Evolutionary conservation across 2,113 vertebrate species (phyloP), one percentile per base, ranked within the genome.

Genomic region (Empidonax alnorum): DNA sequence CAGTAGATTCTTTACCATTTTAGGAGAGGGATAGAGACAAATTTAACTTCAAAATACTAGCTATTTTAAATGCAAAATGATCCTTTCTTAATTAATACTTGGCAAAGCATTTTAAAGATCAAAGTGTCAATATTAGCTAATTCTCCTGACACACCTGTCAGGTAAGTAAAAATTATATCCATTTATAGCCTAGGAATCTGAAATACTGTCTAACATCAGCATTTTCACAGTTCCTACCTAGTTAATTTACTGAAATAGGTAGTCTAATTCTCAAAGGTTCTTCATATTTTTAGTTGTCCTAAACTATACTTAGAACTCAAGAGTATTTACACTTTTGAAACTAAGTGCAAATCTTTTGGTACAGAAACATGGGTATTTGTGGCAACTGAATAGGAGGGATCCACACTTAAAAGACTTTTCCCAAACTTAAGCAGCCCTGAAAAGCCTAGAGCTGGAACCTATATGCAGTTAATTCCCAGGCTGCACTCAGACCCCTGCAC

Each of bases 101-200:
- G 88, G 72, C 80, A 90, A 86, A 89, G 83, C 53, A 81, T 91
- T 96, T 93, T 89, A 90, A 89, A 95, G 96, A 93, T 95, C 95
- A 79, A 94, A 95, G 92, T 94, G 89, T 84, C 91, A 94, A 84
- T 96, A 94, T 94, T 96, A 87, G 61, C 49, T 92, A 95, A 96
- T 92, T 89, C 86, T 95, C 92, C 61, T 84, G 69, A 81, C 83
- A 87, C 76, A 92, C 79, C 90, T 94, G 90, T 89, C 88, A 93
- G 75, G 92, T 86, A 90, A 93, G 79, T 96, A 94, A 93, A 94
- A 95, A 92, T 94, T 90, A 92, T 75, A 87, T 82, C 89, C 74
- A 69, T 95, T 94, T 97, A 80, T 94, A 95, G 56, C 47, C 68
- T 73, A 87, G 61, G 61, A 93, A 92, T 28, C 44, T 83, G 62